Evolutionary conservation across 2,888 invertebrate species (phyloP).

Genomic region (Agrochola circellaris): DNA sequence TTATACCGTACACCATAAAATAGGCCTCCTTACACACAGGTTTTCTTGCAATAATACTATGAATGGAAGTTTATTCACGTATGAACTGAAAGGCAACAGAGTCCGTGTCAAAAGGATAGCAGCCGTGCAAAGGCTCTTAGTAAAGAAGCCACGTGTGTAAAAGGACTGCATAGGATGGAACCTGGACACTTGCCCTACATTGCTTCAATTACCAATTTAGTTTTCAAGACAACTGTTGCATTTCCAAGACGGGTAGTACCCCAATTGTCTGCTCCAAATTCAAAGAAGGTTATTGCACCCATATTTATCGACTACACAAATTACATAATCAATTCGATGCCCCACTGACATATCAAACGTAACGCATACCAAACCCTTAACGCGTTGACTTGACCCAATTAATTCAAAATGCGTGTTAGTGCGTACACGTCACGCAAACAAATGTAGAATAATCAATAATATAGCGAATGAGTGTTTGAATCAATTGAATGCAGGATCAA

Average conservation of each 20-base stretch:
- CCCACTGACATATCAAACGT: constrained; percentile 62
- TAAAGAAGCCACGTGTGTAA: constrained; percentile 13
- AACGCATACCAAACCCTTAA: constrained; percentile 54
- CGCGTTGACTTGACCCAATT: constrained; percentile 81
- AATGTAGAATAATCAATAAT: constrained; percentile 74
- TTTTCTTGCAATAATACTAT: constrained; percentile 37
- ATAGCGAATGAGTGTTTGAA: constrained; percentile 72
- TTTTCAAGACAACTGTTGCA: constrained; percentile 17
- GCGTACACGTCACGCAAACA: constrained; percentile 71
- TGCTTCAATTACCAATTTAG: constrained; percentile 29
- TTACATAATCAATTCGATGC: constrained; percentile 63
- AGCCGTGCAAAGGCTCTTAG: constrained; percentile 19
- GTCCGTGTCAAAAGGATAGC: constrained; percentile 37
- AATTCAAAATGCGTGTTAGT: constrained; percentile 74
- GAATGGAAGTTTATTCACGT: constrained; percentile 43
- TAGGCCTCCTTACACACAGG: background rate
- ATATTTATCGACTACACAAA: constrained; percentile 56
- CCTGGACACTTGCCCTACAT: constrained; percentile 32
- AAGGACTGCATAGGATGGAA: constrained; percentile 7
- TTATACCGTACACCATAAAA: background rate
- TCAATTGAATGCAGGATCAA: constrained; percentile 74
- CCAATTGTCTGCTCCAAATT: constrained; percentile 32
- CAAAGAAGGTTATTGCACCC: constrained; percentile 59
- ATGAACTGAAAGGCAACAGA: constrained; percentile 11
- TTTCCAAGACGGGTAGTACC: background rate